Evolutionary conservation across 2,888 invertebrate genomes (phyloP), one percentile per base, ranked within the genome.

Genomic region (Caenorhabditis japonica): DNA sequence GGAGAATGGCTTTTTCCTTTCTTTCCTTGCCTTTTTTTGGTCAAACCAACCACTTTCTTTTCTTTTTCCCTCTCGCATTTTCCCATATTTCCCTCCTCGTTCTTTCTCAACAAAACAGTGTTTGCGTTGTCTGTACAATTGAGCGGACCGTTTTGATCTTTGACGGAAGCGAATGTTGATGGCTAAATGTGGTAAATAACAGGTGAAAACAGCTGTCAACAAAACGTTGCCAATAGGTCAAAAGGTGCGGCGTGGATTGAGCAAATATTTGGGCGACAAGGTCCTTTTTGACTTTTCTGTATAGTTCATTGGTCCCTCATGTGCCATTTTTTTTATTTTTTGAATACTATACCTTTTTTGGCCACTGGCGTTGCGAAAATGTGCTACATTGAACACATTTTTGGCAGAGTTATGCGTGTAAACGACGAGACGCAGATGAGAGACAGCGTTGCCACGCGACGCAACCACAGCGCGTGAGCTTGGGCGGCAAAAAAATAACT

Each of bases 161-260:
- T n/a, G 1, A 15, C 43, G 10, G 43, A 27, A 47, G 51, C 52
- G 47, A 47, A 55, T 55, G 36, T 55, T 39, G 23, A 52, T 55
- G 62, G 44, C 39, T 19, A 17, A 51, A 47, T 64, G 62, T 52
- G 62, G 62, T 64, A 64, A 62, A 62, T 43, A 49, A 33, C 39
- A 49, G 44, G 62, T 53, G 62, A 64, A 64, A 64, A 64, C 53
- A 64, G 53, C 62, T 55, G 62, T 64, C 62, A 64, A 64, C 53
- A 64, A 62, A 53, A 34, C 46, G 38, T 46, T 23, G 17, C 4
- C 7, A 38, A 7, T 34, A 23, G 49, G 33, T 12, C 8, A 17
- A 43, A 27, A 41, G 61, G 61, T 52, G 61, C 53, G 61, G 59
- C 21, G 52, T 41, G 55, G 33, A 43, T 39, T 59, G 44, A 44